Evolutionary conservation across 2,113 vertebrate genomes (phyloP).

Genomic region (Rhodinocichla rosea): DNA sequence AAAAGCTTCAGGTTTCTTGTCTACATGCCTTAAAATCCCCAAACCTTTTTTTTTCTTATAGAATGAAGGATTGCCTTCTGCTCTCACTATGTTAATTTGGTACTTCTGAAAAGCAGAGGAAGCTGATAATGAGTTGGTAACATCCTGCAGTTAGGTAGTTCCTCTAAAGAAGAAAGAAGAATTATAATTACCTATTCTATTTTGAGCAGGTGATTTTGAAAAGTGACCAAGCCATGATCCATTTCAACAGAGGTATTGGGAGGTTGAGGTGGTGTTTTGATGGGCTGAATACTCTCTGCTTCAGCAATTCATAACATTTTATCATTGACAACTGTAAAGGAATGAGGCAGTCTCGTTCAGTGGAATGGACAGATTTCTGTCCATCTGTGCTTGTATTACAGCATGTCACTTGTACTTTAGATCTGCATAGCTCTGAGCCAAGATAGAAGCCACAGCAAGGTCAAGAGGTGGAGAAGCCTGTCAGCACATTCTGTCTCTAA

Average conservation of each 20-base stretch:
- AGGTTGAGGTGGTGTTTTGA: constrained; percentile 53
- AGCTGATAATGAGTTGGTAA: background rate
- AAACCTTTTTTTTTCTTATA: background rate
- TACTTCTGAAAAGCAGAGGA: background rate
- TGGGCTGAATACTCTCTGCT: constrained; percentile 77
- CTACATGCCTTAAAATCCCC: background rate
- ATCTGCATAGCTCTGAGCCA: constrained; percentile 74
- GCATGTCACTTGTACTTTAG: constrained; percentile 77
- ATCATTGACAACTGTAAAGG: constrained; percentile 74
- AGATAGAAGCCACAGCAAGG: constrained; percentile 69
- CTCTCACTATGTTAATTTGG: background rate
- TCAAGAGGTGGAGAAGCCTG: constrained; percentile 75
- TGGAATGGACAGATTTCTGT: constrained; percentile 80
- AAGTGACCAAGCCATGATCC: constrained; percentile 22
- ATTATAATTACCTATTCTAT: background rate
- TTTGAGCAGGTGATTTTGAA: constrained; percentile 4
- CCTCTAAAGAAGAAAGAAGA: background rate
- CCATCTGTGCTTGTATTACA: constrained; percentile 81
- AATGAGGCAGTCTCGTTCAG: constrained; percentile 70
- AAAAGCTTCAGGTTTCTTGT: background rate
- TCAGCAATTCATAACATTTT: constrained; percentile 75
- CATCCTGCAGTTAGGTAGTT: background rate
- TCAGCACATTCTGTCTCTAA: constrained; percentile 70
- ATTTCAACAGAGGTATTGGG: constrained; percentile 44
- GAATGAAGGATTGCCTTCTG: background rate